Conservation (phyloP, 2,113 vertebrate genomes). For the Varanus salvator region DNA sequence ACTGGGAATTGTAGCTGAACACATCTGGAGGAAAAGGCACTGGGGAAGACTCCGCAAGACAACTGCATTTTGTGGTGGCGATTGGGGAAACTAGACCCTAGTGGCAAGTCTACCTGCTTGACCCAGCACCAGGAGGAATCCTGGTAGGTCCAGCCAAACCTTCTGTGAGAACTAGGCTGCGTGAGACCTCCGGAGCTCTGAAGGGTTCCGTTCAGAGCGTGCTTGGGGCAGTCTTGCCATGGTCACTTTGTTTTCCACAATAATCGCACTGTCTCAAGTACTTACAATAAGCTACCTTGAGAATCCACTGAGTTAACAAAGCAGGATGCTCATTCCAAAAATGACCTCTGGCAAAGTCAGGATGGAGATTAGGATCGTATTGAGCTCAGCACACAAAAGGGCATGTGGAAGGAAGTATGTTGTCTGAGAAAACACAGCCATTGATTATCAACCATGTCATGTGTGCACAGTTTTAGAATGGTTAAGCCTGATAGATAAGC, state of each 20-base stretch:
- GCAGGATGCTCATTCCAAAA: background rate
- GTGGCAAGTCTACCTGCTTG: background rate
- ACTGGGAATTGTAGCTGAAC: too few species aligned
- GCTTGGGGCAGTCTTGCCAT: background rate
- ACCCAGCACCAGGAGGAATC: background rate
- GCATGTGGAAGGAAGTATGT: background rate
- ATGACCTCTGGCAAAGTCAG: background rate
- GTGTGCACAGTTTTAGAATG: slow-evolving; percentile 18
- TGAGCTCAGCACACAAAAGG: too few species aligned
- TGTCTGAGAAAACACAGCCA: background rate
- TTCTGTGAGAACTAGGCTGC: too few species aligned
- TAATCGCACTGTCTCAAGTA: background rate
- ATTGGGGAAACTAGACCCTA: background rate
- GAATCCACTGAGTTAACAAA: too few species aligned
- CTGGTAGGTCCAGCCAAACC: too few species aligned
- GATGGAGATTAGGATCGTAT: background rate
- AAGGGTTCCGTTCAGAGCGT: too few species aligned
- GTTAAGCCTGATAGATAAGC: slow-evolving; percentile 47
- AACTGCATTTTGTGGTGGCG: too few species aligned
- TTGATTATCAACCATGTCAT: background rate
- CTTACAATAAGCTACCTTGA: background rate
- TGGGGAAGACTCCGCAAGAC: too few species aligned
- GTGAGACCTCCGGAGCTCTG: too few species aligned
- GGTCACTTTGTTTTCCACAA: too few species aligned
- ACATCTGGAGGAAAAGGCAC: too few species aligned